Evolutionary conservation across 2,888 invertebrate species (phyloP).

Genomic region (Argynnis bischoffii): DNA sequence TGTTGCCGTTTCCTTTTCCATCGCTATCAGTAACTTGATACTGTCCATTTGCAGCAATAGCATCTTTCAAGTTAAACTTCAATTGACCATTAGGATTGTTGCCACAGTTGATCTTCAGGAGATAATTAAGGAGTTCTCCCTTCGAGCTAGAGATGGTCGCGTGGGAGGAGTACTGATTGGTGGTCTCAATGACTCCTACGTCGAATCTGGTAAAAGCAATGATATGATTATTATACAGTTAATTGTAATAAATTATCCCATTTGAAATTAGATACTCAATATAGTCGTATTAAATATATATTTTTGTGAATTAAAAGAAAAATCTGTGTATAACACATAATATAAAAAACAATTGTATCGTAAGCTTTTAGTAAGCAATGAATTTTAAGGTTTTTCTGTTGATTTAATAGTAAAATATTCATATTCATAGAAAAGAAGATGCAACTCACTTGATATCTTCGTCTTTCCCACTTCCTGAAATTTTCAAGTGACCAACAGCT

Average conservation of each 20-base stretch:
- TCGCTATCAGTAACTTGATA: conserved; percentile 83
- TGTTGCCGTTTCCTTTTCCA: conserved; percentile 84
- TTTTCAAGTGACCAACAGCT: conserved; percentile 79
- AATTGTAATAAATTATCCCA: too few species aligned
- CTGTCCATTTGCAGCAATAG: conserved; percentile 84
- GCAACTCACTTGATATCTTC: conserved; percentile 81
- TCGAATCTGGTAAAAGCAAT: conserved; percentile 61
- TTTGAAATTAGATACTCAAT: too few species aligned
- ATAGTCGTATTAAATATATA: too few species aligned
- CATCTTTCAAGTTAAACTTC: conserved; percentile 83
- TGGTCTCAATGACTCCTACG: conserved; percentile 68
- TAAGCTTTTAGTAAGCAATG: neutral
- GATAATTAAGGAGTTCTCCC: conserved; percentile 79
- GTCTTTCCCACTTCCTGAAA: conserved; percentile 73
- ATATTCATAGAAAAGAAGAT: neutral
- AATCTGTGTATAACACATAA: too few species aligned
- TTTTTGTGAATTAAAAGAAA: too few species aligned
- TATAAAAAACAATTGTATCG: too few species aligned
- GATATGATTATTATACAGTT: too few species aligned
- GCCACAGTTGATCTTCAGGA: conserved; percentile 73
- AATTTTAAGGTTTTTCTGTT: neutral
- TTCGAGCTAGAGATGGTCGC: conserved; percentile 70
- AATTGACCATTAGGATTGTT: conserved; percentile 73
- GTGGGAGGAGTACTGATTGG: conserved; percentile 74
- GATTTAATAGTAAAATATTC: neutral